phyloP scores from a whole-genome alignment of 1,140 invertebrate species.

The Habropoda laboriosa region DNA sequence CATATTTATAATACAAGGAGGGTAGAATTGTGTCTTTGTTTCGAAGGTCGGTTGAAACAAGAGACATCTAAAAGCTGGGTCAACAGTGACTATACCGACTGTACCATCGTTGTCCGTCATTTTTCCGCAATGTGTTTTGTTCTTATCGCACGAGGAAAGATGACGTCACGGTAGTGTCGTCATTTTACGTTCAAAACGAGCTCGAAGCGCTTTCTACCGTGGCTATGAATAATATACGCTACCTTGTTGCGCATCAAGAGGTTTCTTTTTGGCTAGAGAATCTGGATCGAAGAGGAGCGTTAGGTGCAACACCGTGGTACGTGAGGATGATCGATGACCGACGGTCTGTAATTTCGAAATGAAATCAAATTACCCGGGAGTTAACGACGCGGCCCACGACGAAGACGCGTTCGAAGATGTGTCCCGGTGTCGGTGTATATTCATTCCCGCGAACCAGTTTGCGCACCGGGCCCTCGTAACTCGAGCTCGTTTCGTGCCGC shows the following conservation, averaged over 20 bases:
- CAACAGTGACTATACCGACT: no score
- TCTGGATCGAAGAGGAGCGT: neutral
- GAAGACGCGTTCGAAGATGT: conserved; percentile 30
- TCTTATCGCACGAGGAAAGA: no score
- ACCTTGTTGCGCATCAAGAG: neutral
- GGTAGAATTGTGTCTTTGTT: no score
- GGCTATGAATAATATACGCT: neutral
- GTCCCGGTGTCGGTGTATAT: conserved; percentile 19
- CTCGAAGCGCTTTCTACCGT: neutral
- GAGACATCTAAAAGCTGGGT: no score
- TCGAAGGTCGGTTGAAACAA: no score
- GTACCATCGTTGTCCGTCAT: no score
- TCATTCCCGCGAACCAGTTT: conserved; percentile 53
- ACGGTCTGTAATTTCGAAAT: conserved; percentile 28
- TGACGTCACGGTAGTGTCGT: no score
- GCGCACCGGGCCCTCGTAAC: conserved; percentile 31
- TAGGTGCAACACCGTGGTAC: neutral
- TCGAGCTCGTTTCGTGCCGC: conserved; percentile 31
- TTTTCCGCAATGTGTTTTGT: no score
- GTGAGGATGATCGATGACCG: conserved; percentile 24
- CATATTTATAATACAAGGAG: no score
- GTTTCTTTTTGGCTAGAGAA: neutral
- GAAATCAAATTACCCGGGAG: conserved; percentile 28
- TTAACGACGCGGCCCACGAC: conserved; percentile 51
- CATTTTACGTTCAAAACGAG: no score